A percentile compares a stretch with the other conserved stretches of the same genome.
These are phyloP conservation scores for Notospermus geniculatus DNA, from an alignment of 1,140 invertebrate species.

Conservation along the genomic window DNA sequence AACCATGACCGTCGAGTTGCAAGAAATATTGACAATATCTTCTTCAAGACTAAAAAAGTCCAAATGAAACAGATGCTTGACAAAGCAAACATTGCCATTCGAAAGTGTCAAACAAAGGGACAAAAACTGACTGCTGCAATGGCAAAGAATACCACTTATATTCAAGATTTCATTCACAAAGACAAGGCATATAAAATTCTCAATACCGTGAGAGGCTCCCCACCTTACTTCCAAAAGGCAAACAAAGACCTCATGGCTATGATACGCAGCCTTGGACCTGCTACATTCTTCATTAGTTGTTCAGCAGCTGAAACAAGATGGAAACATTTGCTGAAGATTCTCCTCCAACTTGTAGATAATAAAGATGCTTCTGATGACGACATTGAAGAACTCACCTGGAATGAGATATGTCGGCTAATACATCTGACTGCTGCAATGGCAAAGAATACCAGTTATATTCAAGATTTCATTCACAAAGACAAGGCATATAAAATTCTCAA, in stretches of 20 bases:
- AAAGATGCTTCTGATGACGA: slow-evolving; percentile 16
- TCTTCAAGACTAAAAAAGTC: slow-evolving; percentile 30
- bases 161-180: slow-evolving; percentile 17
- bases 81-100: slow-evolving; percentile 20
- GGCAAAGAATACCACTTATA: slow-evolving; percentile 10
- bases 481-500: no score
- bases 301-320: slow-evolving; percentile 30
- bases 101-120: slow-evolving; percentile 23
- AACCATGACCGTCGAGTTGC: slow-evolving; percentile 20
- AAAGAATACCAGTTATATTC: slow-evolving; percentile 24
- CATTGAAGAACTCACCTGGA: slow-evolving; percentile 18
- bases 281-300: slow-evolving; percentile 23
- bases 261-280: slow-evolving; percentile 22
- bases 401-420: slow-evolving; percentile 21
- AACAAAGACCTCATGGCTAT: slow-evolving; percentile 30
- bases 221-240: slow-evolving; percentile 24
- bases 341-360: slow-evolving; percentile 20
- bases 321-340: slow-evolving; percentile 21
- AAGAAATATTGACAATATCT: slow-evolving; percentile 19
- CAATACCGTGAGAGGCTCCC: slow-evolving; percentile 23
- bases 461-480: no score
- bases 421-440: no score
- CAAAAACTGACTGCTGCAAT: slow-evolving; percentile 23
- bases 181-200: slow-evolving; percentile 29
- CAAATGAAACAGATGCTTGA: slow-evolving; percentile 28